These are phyloP conservation scores for Eristalis intricaria DNA, from an alignment of 2,888 invertebrate genomes.

Conservation along the genomic window DNA sequence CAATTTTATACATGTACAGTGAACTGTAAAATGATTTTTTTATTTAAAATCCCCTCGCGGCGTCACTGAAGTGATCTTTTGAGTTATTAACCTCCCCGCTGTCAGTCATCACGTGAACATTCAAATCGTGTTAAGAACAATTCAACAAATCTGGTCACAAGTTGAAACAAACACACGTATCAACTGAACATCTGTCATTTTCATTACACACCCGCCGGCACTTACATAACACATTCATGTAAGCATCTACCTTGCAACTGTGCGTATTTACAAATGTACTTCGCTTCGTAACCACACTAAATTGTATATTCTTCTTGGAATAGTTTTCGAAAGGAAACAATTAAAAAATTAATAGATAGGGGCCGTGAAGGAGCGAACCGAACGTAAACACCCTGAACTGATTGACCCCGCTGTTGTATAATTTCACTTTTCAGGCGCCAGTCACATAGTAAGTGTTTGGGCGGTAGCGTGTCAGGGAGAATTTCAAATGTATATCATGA, in stretches of 20 bases:
- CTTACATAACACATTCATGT: background rate
- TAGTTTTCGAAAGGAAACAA: background rate
- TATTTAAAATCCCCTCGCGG: background rate
- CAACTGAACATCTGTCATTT: conserved; percentile 14
- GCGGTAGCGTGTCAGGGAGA: background rate
- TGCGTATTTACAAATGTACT: background rate
- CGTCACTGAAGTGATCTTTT: background rate
- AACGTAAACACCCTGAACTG: background rate
- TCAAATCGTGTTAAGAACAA: background rate
- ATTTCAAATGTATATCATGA: background rate
- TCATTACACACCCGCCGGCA: background rate
- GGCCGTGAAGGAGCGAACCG: conserved; percentile 9
- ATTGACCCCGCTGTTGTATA: background rate
- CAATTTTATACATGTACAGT: background rate
- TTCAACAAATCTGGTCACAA: background rate
- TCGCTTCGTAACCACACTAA: background rate
- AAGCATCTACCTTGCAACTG: background rate
- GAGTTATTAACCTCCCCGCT: background rate
- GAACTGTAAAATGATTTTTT: background rate
- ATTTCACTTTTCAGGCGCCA: background rate
- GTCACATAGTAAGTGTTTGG: background rate
- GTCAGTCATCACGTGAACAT: background rate
- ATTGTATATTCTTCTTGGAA: too few species aligned
- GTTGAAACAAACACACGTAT: conserved; percentile 14
- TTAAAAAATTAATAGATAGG: conserved; percentile 34